Percentiles rank a stretch among this genome's conserved stretches.
Evolutionary conservation across 2,888 invertebrate genomes (phyloP).

Genomic region (Trypoxylon attenuatum): DNA sequence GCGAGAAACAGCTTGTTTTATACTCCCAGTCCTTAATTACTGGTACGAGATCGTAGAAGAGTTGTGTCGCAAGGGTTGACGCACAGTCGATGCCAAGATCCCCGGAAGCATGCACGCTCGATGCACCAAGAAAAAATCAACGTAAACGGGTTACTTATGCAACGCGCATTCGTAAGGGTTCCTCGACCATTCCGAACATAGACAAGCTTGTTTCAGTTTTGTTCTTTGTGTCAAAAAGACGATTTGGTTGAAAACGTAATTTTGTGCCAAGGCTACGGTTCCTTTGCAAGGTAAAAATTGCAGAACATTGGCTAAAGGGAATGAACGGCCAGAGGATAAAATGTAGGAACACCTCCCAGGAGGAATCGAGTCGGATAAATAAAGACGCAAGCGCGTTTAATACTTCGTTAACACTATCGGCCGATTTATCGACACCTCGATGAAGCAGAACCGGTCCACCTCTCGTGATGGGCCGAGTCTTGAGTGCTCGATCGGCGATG

Average conservation of each 20-base stretch:
- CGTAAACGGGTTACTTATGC: too few relatives aligned
- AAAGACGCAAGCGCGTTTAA: constrained; percentile 7
- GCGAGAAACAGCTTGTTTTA: neutral
- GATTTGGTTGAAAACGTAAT: too few relatives aligned
- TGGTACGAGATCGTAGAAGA: neutral
- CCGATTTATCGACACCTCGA: constrained; percentile 40
- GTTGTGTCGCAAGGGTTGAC: neutral
- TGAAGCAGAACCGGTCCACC: constrained; percentile 38
- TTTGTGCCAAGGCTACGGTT: too few relatives aligned
- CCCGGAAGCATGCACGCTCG: too few relatives aligned
- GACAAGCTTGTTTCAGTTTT: too few relatives aligned
- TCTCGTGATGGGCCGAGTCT: neutral
- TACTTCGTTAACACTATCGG: constrained; percentile 24
- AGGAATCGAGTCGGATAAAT: neutral
- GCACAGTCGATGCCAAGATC: too few relatives aligned
- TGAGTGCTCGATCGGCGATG: neutral
- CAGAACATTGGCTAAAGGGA: too few relatives aligned
- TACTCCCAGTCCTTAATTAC: neutral
- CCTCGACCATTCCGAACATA: too few relatives aligned
- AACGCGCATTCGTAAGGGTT: too few relatives aligned
- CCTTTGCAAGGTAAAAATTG: too few relatives aligned
- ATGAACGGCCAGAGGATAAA: neutral
- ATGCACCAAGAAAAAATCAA: too few relatives aligned
- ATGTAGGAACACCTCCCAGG: neutral
- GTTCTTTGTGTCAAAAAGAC: too few relatives aligned